phyloP scores from a whole-genome alignment of 2,113 vertebrate species.

The Leptosomus discolor region DNA sequence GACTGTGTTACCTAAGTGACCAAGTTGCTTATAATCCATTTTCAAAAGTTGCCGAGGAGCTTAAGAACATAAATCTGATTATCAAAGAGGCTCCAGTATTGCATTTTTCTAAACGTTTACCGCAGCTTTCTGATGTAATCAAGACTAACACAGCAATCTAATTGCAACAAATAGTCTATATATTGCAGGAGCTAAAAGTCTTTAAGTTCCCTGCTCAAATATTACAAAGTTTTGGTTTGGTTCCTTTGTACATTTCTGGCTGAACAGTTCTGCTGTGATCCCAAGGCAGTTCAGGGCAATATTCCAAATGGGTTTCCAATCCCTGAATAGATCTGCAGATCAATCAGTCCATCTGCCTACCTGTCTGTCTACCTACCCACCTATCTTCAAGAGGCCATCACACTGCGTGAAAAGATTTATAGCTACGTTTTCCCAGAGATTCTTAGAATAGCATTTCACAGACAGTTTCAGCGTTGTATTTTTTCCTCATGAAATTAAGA shows the following conservation, averaged over 20 bases:
- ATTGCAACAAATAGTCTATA: not conserved
- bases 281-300: not conserved
- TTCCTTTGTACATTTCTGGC: not conserved
- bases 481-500: not conserved
- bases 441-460: not conserved
- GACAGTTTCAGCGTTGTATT: not conserved
- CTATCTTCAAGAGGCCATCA: not conserved
- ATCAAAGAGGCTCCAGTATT: not conserved
- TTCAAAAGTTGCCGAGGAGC: not conserved
- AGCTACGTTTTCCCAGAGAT: not conserved
- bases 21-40: not conserved
- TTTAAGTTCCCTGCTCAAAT: not conserved
- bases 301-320: not conserved
- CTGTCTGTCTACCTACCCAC: not conserved
- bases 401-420: not conserved
- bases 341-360: not conserved
- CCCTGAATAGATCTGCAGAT: not conserved
- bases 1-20: not conserved
- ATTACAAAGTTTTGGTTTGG: not conserved
- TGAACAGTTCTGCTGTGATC: not conserved
- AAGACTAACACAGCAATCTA: not conserved
- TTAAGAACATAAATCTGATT: not conserved
- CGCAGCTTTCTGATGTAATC: not conserved
- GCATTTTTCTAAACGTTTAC: not conserved
- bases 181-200: not conserved